Evolutionary conservation across 2,888 invertebrate genomes (phyloP).

Genomic region (Andricus curvator): DNA sequence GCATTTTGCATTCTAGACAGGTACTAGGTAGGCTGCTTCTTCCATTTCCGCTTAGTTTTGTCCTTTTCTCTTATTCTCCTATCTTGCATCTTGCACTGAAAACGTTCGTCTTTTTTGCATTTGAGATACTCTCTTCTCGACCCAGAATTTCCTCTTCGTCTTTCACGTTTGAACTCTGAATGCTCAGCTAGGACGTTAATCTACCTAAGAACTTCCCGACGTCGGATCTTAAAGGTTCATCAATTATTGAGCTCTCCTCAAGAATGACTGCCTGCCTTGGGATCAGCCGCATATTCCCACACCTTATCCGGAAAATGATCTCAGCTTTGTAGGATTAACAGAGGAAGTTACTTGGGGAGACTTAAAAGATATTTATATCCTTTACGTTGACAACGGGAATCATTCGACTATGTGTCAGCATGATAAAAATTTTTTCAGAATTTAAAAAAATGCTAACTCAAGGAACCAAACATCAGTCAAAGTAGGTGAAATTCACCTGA

Average conservation of each 20-base stretch:
- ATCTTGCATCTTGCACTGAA: slow-evolving; percentile 39
- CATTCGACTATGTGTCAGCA: background rate
- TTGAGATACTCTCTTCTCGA: slow-evolving; percentile 44
- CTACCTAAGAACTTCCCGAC: slow-evolving; percentile 39
- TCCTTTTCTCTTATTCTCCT: slow-evolving; percentile 47
- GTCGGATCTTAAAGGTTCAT: slow-evolving; percentile 40
- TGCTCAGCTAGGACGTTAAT: slow-evolving; percentile 42
- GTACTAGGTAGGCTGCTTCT: slow-evolving; percentile 21
- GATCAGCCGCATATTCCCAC: slow-evolving; percentile 19
- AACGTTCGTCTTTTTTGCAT: slow-evolving; percentile 40
- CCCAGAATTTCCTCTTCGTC: slow-evolving; percentile 13
- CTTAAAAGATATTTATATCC: background rate
- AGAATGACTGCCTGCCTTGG: slow-evolving; percentile 26
- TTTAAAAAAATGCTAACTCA: too few species aligned
- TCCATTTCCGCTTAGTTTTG: slow-evolving; percentile 41
- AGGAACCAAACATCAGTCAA: too few species aligned
- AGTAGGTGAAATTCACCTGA: too few species aligned
- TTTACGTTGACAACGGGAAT: background rate
- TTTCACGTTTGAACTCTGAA: slow-evolving; percentile 30
- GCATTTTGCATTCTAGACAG: slow-evolving; percentile 74
- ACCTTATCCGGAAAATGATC: slow-evolving; percentile 14
- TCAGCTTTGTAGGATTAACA: slow-evolving; percentile 7
- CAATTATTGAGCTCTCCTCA: slow-evolving; percentile 42
- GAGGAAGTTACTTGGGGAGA: background rate
- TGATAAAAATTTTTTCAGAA: too few species aligned